Conservation (phyloP, 2,888 invertebrate species). For the Melanostoma mellinum region DNA sequence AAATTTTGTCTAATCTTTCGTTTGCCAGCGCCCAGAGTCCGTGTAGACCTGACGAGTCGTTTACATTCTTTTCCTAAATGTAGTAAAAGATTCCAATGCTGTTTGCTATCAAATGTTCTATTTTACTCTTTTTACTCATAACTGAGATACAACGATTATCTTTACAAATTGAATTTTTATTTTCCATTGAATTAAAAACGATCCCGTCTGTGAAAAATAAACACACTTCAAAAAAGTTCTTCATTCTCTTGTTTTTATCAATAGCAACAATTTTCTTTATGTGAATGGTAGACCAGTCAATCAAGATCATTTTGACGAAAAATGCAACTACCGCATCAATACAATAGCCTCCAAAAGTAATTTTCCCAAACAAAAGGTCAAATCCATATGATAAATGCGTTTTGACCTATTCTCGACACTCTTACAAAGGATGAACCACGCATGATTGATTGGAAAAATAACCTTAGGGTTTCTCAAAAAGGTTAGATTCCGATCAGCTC, state of each 20-base stretch:
- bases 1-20: too few species aligned
- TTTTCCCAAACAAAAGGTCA: constrained; percentile 49
- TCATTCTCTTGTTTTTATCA: constrained; percentile 8
- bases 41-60: too few species aligned
- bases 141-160: too few species aligned
- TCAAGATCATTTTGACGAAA: constrained; percentile 50
- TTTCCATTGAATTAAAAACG: too few species aligned
- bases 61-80: too few species aligned
- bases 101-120: too few species aligned
- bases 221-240: neutral
- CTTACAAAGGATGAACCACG: constrained; percentile 59
- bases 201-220: too few species aligned
- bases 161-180: too few species aligned
- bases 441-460: constrained; percentile 64
- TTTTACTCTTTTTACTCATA: too few species aligned
- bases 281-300: constrained; percentile 13
- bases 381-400: constrained; percentile 50
- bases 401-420: constrained; percentile 33
- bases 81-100: too few species aligned
- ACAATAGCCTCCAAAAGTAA: constrained; percentile 23
- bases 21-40: too few species aligned
- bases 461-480: constrained; percentile 24
- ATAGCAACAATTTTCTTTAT: neutral
- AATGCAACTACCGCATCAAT: constrained; percentile 7
- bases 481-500: constrained; percentile 44